Evolutionary conservation across 2,113 vertebrate species (phyloP), one percentile per base, ranked within the genome.

Genomic region (Aplodontia rufa): DNA sequence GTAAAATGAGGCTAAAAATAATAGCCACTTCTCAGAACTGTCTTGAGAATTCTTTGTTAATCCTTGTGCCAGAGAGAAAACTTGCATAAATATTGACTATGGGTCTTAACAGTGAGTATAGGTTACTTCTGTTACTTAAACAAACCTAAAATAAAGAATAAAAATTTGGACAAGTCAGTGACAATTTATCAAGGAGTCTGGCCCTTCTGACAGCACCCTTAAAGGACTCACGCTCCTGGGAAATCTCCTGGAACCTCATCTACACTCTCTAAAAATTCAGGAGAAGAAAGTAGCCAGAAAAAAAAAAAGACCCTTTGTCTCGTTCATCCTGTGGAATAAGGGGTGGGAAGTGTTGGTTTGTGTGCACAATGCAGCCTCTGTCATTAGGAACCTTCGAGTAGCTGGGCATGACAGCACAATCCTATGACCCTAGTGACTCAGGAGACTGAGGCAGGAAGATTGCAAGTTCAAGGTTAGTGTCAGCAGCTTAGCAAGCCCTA

Each of bases 291-390:
- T 49, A 37, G 16, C 11, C 12, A 42, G 17, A 45, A 64, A 42
- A n/a, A 45, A 64, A 42, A n/a, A 76, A 35, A 71, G 35, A 78
- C 8, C 8, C 1, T 20, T 5, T n/a, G 75, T 17, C 83, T 64
- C 35, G 53, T 8, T 76, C 53, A 85, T 9, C 26, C 60, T 49
- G 7, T 1, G 30, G 22, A 51, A 28, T 24, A 9, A 16, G 78
- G 5, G 53, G n/a, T 16, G 3, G 16, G 1, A 37, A 66, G 13
- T 20, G 32, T 4, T 1, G 30, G 62, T 32, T 24, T 24, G 49
- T 64, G 28, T 14, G 3, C 0, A 1, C 22, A 1, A 4, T 0
- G 35, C 22, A 49, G 71, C 32, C 71, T 35, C 28, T 8, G 22
- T 58, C 47, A 30, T 80, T n/a, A 32, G 42, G 81, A 82, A 55